Percentiles rank a stretch among this genome's conserved stretches.
Evolutionary conservation across 2,797 vertebrate genomes (phyloP).

Genomic region (Falco columbarius): DNA sequence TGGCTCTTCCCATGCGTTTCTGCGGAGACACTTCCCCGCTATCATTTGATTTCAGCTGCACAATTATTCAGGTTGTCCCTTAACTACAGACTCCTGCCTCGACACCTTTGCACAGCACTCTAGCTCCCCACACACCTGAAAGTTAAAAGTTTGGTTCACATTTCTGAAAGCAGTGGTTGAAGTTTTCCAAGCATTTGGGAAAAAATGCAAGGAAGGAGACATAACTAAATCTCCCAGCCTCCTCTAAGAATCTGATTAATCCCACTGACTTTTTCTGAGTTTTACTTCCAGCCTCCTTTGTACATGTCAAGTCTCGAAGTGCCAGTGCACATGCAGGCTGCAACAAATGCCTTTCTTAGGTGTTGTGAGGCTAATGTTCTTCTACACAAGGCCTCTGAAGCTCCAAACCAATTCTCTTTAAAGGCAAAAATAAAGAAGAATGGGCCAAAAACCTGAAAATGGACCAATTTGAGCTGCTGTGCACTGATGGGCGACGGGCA

Average conservation of each 20-base stretch:
- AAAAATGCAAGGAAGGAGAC: background rate
- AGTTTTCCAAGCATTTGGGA: background rate
- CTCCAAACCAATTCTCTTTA: background rate
- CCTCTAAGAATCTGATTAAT: background rate
- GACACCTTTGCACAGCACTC: background rate
- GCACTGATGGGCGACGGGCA: conserved; percentile 70
- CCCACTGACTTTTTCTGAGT: background rate
- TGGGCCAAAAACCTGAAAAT: conserved; percentile 74
- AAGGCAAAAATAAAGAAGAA: conserved; percentile 63
- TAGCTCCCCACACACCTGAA: background rate
- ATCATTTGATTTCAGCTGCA: background rate
- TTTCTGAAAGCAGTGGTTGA: background rate
- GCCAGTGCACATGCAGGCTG: background rate
- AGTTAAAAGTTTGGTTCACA: background rate
- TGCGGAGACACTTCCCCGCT: background rate
- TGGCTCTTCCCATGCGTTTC: background rate
- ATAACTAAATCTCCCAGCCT: background rate
- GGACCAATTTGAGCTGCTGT: conserved; percentile 82
- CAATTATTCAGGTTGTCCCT: background rate
- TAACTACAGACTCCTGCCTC: background rate
- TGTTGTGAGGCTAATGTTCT: background rate
- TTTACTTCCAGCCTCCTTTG: background rate
- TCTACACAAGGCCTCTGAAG: background rate
- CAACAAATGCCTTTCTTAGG: background rate
- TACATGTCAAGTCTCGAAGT: background rate